Conservation (phyloP, 2,888 invertebrate genomes). For the Oscheius myriophilus region DNA sequence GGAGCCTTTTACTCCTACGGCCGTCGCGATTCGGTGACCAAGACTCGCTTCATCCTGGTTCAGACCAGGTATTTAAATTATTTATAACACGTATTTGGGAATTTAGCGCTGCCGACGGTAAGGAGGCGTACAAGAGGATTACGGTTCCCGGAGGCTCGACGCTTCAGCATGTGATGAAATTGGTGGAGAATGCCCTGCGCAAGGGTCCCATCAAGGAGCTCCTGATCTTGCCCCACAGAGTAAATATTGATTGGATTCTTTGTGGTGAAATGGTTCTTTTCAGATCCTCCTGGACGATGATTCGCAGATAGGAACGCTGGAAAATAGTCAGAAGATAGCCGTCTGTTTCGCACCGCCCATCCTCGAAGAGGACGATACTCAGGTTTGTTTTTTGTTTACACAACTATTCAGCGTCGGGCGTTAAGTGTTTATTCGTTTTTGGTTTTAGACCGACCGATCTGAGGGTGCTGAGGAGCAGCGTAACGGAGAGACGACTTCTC, state of each 20-base stretch:
- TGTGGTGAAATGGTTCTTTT: neutral
- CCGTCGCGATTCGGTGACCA: conserved; percentile 49
- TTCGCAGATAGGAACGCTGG: conserved; percentile 50
- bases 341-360: conserved; percentile 39
- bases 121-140: conserved; percentile 59
- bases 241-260: conserved; percentile 1
- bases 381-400: too few species aligned
- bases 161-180: conserved; percentile 51
- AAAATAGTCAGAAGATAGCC: conserved; percentile 56
- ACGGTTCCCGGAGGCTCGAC: conserved; percentile 59
- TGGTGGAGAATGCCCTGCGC: conserved; percentile 55
- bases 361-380: too few species aligned
- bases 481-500: too few species aligned
- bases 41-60: conserved; percentile 54
- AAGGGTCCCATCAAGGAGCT: conserved; percentile 43
- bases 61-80: conserved; percentile 41
- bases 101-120: conserved; percentile 47
- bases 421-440: too few species aligned
- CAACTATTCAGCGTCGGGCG: too few species aligned
- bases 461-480: too few species aligned
- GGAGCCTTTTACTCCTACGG: conserved; percentile 53
- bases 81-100: neutral
- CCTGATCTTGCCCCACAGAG: conserved; percentile 54
- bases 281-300: conserved; percentile 46
- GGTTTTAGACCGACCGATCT: too few species aligned